These are phyloP conservation scores for Archilochus colubris DNA, from an alignment of 2,113 vertebrate species.

Conservation along the genomic window DNA sequence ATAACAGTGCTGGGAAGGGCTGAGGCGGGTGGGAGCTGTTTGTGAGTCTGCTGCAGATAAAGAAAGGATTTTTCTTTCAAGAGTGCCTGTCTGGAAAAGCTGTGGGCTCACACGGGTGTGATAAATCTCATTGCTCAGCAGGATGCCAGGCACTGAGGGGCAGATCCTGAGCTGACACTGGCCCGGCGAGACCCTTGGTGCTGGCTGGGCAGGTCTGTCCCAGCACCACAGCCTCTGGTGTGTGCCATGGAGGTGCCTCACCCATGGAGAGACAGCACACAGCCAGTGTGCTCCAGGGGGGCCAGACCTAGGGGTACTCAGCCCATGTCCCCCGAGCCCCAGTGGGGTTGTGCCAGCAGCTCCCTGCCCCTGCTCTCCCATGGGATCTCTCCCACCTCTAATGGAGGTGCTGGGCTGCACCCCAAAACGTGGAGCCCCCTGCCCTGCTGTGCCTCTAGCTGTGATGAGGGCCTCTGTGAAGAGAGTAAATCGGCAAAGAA, in stretches of 20 bases:
- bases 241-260: background rate
- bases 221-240: background rate
- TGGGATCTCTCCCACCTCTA: background rate
- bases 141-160: background rate
- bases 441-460: rapidly evolving
- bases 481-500: background rate
- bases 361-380: rapidly evolving
- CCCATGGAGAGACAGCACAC: background rate
- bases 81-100: background rate
- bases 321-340: rapidly evolving
- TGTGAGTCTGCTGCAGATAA: background rate
- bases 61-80: background rate
- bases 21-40: background rate
- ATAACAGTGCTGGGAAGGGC: background rate
- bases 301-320: too few species aligned
- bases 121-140: background rate
- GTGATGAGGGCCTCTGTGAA: background rate
- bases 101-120: background rate
- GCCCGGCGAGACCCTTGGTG: rapidly evolving
- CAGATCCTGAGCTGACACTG: background rate
- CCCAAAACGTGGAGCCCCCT: background rate
- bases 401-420: background rate
- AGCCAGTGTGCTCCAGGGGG: background rate
- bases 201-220: background rate
- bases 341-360: rapidly evolving